phyloP scores from a whole-genome alignment of 2,797 vertebrate species.

The Thalassophryne amazonica region DNA sequence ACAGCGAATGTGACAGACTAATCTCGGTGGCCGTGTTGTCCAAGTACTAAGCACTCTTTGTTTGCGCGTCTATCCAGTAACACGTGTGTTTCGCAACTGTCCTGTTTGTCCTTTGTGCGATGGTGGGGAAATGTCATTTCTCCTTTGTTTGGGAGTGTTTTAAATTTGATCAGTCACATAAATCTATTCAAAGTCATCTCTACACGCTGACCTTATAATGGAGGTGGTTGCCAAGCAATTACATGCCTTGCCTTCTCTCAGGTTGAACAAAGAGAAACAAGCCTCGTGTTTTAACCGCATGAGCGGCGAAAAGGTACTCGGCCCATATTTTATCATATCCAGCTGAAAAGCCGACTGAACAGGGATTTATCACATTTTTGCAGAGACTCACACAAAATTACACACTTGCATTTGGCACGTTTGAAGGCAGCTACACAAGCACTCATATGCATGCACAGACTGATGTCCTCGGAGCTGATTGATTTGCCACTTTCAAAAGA shows the following conservation, averaged over 20 bases:
- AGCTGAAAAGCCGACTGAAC: constrained; percentile 64
- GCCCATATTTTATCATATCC: constrained; percentile 60
- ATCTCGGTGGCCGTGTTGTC: constrained; percentile 12
- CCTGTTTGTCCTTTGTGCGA: constrained; percentile 34
- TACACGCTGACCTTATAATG: constrained; percentile 73
- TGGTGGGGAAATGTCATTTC: constrained; percentile 42
- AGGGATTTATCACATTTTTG: constrained; percentile 65
- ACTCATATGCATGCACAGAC: constrained; percentile 19
- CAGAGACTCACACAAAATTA: constrained; percentile 49
- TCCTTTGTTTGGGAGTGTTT: constrained; percentile 63
- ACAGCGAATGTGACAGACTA: constrained; percentile 29
- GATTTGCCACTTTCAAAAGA: constrained; percentile 48
- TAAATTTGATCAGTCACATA: constrained; percentile 71
- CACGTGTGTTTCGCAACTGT: constrained; percentile 16
- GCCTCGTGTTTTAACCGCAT: constrained; percentile 68
- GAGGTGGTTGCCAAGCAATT: constrained; percentile 76
- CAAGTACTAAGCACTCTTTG: constrained; percentile 10
- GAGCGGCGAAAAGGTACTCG: constrained; percentile 71
- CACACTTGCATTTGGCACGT: constrained; percentile 20
- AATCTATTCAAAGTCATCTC: constrained; percentile 74
- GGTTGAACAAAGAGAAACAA: constrained; percentile 70
- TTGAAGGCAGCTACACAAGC: constrained; percentile 14
- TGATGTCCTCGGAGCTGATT: constrained; percentile 33
- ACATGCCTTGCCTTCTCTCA: constrained; percentile 63
- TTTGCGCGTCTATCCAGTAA: constrained; percentile 24